Conservation (phyloP, 2,888 invertebrate genomes). For the Gymnoscelis rufifasciata region DNA sequence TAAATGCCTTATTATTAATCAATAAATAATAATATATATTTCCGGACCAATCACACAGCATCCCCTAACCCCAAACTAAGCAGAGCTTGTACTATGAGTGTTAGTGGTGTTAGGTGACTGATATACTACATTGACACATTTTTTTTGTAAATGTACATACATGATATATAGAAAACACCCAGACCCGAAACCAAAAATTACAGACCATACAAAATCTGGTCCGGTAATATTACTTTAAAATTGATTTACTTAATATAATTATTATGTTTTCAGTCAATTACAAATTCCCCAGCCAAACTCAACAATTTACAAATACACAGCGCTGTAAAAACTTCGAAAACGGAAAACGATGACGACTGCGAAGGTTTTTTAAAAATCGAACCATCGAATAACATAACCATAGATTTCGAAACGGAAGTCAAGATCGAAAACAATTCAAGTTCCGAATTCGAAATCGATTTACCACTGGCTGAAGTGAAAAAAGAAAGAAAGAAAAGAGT, state of each 20-base stretch:
- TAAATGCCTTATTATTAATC: too few species aligned
- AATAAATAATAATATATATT: too few species aligned
- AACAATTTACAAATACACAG: conserved; percentile 12
- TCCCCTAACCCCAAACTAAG: too few species aligned
- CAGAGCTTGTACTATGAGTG: too few species aligned
- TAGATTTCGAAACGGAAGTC: conserved; percentile 35
- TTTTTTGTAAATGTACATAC: too few species aligned
- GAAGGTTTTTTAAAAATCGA: conserved; percentile 2
- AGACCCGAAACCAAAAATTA: too few species aligned
- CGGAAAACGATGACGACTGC: conserved; percentile 1
- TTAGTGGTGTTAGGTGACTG: too few species aligned
- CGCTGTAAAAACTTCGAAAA: conserved; percentile 8
- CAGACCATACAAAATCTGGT: too few species aligned
- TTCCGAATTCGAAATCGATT: conserved; percentile 40
- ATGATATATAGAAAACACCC: too few species aligned
- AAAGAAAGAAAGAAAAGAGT: conserved; percentile 17
- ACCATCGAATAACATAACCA: conserved; percentile 5
- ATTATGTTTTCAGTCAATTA: background rate
- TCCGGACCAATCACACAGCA: too few species aligned
- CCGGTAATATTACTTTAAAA: too few species aligned
- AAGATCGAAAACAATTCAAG: conserved; percentile 43
- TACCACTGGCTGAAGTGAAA: conserved; percentile 36
- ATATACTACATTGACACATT: too few species aligned
- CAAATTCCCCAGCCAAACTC: conserved; percentile 11
- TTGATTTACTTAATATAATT: background rate